A percentile compares a stretch with the other conserved stretches of the same genome.
phyloP scores from a whole-genome alignment of 2,113 vertebrate genomes.

The Anser brachyrhynchus region DNA sequence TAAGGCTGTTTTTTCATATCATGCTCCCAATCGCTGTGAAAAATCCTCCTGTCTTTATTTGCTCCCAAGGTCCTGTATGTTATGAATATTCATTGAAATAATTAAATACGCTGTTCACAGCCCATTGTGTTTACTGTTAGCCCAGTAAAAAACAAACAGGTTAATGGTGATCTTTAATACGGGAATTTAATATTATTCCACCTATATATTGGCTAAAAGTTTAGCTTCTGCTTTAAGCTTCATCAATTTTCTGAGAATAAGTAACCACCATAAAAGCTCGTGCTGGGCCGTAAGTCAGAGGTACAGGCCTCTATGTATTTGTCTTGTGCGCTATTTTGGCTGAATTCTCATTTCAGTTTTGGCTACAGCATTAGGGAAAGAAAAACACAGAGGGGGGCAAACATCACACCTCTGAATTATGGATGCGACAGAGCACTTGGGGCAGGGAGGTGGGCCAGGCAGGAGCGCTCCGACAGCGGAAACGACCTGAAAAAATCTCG shows the following conservation, averaged over 20 bases:
- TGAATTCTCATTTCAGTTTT: background rate
- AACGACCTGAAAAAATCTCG: background rate
- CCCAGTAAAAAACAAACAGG: slow-evolving; percentile 70
- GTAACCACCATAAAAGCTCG: background rate
- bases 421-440: rapidly evolving
- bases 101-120: slow-evolving; percentile 44
- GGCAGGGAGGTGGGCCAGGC: background rate
- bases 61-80: background rate
- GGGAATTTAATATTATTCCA: slow-evolving; percentile 44
- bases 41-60: slow-evolving; percentile 18
- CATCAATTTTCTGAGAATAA: slow-evolving; percentile 33
- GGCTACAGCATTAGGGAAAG: background rate
- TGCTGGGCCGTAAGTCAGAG: background rate
- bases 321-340: background rate
- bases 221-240: slow-evolving; percentile 41
- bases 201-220: background rate
- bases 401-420: background rate
- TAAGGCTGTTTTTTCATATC: background rate
- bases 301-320: background rate
- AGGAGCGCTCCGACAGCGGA: rapidly evolving
- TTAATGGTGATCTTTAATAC: slow-evolving; percentile 55
- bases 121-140: slow-evolving; percentile 52
- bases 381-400: background rate
- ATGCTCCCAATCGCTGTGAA: background rate
- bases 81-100: slow-evolving; percentile 74